Evolutionary conservation across 2,797 vertebrate genomes (phyloP), one percentile per base, ranked within the genome.

Genomic region (Lates japonicus): DNA sequence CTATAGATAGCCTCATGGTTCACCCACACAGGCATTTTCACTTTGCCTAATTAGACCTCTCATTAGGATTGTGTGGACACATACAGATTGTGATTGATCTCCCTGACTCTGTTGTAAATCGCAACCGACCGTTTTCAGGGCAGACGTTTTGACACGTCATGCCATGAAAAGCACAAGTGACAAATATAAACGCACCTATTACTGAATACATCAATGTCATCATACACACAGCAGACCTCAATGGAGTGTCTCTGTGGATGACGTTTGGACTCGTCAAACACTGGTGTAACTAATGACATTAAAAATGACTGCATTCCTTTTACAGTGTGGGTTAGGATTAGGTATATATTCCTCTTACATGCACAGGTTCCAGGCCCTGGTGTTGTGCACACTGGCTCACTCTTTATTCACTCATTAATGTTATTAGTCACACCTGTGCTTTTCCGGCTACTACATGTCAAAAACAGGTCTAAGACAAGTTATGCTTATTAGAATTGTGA

Each of bases 401-500:
- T 58, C 29, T 19, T 19, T 58, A 19, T 58, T 48, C 42, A 16
- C 52, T 58, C 7, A 49, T 55, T 60, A 54, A 70, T 57, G 13
- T 29, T 29, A 48, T 49, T 17, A 52, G 62, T 58, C 31, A 33
- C 71, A 63, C 59, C 10, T 55, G 2, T 39, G 64, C 52, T 54
- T 33, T 52, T 69, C 33, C 17, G 25, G 25, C 37, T 68, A 64
- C 54, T 4, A 57, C 25, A 58, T 60, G 67, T 68, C 61, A 78
- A 72, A 61, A 44, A 57, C 57, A 69, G 46, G 20, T 57, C 20
- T 3, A 16, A 57, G 63, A 72, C 20, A 63, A 59, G 16, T n/a
- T 66, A 51, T 17, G 17, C 46, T 66, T 37, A 74, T 71, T 46
- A 71, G 35, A 29, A 22, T 64, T 19, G 44, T 59, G 51, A 48